Percentiles rank a stretch among this genome's conserved stretches.
Conservation (phyloP, 2,797 vertebrate species). For the Thaleichthys pacificus region DNA sequence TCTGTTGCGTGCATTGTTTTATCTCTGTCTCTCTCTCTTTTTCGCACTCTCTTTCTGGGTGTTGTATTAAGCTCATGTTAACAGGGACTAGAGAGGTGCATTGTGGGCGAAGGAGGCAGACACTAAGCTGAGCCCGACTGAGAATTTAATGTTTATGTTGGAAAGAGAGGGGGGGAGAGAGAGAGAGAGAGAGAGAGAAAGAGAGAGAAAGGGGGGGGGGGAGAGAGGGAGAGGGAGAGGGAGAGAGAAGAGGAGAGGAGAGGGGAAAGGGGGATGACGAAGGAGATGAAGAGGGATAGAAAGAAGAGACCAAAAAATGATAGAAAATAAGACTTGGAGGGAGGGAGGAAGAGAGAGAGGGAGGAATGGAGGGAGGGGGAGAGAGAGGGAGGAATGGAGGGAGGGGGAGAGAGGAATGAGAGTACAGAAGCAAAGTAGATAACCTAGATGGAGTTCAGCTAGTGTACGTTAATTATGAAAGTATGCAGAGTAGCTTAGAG, state of each 20-base stretch:
- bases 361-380: not conserved
- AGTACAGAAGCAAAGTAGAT: not conserved
- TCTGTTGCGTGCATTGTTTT: too few relatives aligned
- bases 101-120: too few relatives aligned
- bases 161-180: not conserved
- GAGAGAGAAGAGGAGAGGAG: too few relatives aligned
- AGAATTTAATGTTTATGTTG: too few relatives aligned
- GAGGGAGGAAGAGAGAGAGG: not conserved
- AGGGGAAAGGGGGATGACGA: not conserved
- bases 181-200: not conserved
- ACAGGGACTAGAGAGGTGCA: too few relatives aligned
- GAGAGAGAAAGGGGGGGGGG: too few relatives aligned
- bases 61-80: too few relatives aligned
- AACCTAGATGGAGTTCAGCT: conserved; percentile 14
- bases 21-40: too few relatives aligned
- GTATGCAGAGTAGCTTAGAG: conserved; percentile 23
- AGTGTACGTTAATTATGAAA: conserved; percentile 40
- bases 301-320: not conserved
- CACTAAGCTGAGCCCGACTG: too few relatives aligned
- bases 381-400: not conserved
- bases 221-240: too few relatives aligned
- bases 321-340: not conserved
- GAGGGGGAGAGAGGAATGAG: not conserved
- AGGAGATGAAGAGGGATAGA: not conserved
- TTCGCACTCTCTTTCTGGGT: too few relatives aligned